Percentiles rank a stretch among this genome's conserved stretches.
Evolutionary conservation across 1,140 invertebrate species (phyloP).

Genomic region (Drosophila murphyi): DNA sequence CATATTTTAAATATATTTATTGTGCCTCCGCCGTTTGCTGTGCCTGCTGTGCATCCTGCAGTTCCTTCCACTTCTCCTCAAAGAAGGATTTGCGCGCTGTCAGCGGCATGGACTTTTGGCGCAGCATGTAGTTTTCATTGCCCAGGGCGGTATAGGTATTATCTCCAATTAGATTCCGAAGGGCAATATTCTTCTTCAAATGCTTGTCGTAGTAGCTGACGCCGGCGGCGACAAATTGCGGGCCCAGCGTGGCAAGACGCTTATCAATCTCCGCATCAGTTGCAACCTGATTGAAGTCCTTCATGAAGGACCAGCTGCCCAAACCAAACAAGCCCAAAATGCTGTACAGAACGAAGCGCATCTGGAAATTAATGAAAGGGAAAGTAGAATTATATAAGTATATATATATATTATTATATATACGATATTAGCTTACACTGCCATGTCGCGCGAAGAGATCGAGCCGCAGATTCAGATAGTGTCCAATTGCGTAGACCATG

Average conservation of each 20-base stretch:
- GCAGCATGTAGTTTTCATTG: slow-evolving; percentile 88
- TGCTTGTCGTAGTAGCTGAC: slow-evolving; percentile 91
- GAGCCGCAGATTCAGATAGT: slow-evolving; percentile 85
- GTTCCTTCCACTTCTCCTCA: slow-evolving; percentile 60
- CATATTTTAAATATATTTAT: slow-evolving; percentile 27
- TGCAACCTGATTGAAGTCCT: slow-evolving; percentile 87
- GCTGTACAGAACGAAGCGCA: slow-evolving; percentile 86
- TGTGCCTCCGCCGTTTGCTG: slow-evolving; percentile 24
- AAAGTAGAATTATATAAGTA: neutral
- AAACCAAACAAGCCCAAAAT: slow-evolving; percentile 86
- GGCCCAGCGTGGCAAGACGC: slow-evolving; percentile 86
- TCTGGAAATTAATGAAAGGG: slow-evolving; percentile 31
- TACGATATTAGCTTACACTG: slow-evolving; percentile 32
- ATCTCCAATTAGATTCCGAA: slow-evolving; percentile 88
- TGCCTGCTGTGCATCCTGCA: slow-evolving; percentile 43
- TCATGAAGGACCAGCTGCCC: slow-evolving; percentile 87
- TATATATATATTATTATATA: too few relatives aligned
- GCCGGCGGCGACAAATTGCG: slow-evolving; percentile 88
- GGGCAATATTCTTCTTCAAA: slow-evolving; percentile 89
- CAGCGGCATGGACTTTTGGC: slow-evolving; percentile 87
- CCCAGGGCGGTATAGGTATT: slow-evolving; percentile 87
- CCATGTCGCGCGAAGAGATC: slow-evolving; percentile 86
- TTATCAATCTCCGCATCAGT: slow-evolving; percentile 88
- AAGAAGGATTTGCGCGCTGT: slow-evolving; percentile 87
- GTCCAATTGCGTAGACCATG: slow-evolving; percentile 85